Base-by-base conservation (phyloP, 2,113 vertebrate species). In the Synchiropus splendidus region DNA sequence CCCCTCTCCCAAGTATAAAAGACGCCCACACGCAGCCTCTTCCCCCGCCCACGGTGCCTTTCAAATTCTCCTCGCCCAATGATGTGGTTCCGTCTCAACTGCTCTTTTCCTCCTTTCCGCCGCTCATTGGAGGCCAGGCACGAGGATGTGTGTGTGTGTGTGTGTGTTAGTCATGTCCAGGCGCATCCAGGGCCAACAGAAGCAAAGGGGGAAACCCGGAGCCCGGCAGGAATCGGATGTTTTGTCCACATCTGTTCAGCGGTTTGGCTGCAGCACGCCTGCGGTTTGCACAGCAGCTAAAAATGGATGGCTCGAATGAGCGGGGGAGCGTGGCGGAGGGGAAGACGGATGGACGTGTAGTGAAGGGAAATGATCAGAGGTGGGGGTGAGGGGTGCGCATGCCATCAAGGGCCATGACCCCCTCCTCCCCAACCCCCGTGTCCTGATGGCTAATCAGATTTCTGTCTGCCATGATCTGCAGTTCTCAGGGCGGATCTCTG, bases 141-240 rank as follows among this genome's bases (percentile, higher is more conserved):
- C 58, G 64, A 67, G 59, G 65, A 67, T 66, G 62, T 66, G 59
- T 21, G 41, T 67, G 68, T 48, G 54, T 43, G 43, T 42, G 53
- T 67, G 66, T 66, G 58, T 51, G 54, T 80, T 72, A 80, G 70
- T 81, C 83, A 80, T 75, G 74, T 81, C 75, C 67, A 67, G 64
- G 67, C 66, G 64, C 74, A 71, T 70, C 65, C 58, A 53, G 70
- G 52, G 70, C 72, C 68, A 74, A 70, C 55, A 67, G 63, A 48
- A 54, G 57, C 68, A 74, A 58, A 64, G 56, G 74, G 77, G 79
- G 75, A 78, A 81, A 61, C 70, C 72, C 70, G 62, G 31, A 32
- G 54, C 2, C 43, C 52, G 51, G 68, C 74, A 74, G 73, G 67
- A 80, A 79, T 74, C 67, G 75, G 74, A 74, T 75, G 78, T 75